phyloP scores from a whole-genome alignment of 1,140 invertebrate genomes.

The Orius insidiosus region DNA sequence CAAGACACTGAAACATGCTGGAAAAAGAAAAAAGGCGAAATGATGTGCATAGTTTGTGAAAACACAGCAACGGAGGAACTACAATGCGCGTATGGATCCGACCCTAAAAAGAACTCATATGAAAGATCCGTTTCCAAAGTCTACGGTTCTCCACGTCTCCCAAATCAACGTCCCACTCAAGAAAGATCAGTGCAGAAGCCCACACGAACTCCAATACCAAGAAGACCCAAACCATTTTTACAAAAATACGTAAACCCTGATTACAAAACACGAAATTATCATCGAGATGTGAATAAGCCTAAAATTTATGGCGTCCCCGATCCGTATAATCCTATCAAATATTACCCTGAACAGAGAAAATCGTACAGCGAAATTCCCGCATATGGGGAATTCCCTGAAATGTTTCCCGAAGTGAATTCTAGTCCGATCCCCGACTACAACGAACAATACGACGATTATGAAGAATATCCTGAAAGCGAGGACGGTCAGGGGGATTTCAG shows the following conservation, averaged over 20 bases:
- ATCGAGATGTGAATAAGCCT: background rate
- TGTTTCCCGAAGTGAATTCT: background rate
- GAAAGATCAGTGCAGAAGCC: slow-evolving; percentile 7
- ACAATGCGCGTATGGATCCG: slow-evolving; percentile 46
- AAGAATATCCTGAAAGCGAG: slow-evolving; percentile 23
- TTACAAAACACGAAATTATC: background rate
- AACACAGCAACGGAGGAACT: slow-evolving; percentile 46
- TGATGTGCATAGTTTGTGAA: slow-evolving; percentile 46
- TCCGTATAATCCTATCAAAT: background rate
- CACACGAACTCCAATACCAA: slow-evolving; percentile 13
- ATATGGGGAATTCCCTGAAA: too few species aligned
- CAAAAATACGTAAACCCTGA: slow-evolving; percentile 21
- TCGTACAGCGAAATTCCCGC: background rate
- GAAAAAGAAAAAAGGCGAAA: slow-evolving; percentile 38
- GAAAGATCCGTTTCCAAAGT: slow-evolving; percentile 32
- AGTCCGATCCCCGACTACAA: background rate
- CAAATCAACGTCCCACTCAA: too few species aligned
- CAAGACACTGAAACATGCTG: slow-evolving; percentile 34
- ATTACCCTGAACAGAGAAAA: too few species aligned
- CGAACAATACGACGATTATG: slow-evolving; percentile 27
- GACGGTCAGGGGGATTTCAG: slow-evolving; percentile 2
- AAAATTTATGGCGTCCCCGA: background rate
- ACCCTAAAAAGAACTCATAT: slow-evolving; percentile 50
- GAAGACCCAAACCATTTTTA: slow-evolving; percentile 18
- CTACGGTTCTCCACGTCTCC: slow-evolving; percentile 23